These are phyloP conservation scores for Ovis canadensis DNA, from an alignment of 2,113 vertebrate species.

Conservation along the genomic window DNA sequence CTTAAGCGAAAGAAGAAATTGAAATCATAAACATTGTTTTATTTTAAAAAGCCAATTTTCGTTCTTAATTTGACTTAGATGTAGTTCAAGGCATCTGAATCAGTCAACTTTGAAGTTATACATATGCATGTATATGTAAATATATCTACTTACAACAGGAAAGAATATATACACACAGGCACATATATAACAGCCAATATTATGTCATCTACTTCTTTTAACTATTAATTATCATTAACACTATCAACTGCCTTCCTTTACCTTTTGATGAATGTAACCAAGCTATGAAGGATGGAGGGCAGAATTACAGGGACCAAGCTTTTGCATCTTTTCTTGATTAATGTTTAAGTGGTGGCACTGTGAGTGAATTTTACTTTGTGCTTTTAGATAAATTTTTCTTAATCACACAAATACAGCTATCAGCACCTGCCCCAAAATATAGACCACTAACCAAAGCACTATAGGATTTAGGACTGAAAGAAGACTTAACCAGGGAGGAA, in stretches of 20 bases:
- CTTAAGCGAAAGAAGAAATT: background rate
- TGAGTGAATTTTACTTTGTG: background rate
- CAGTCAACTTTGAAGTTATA: background rate
- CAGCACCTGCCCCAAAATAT: background rate
- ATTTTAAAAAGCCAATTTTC: background rate
- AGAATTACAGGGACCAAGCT: background rate
- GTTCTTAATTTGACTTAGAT: background rate
- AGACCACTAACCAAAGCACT: background rate
- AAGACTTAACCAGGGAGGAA: background rate
- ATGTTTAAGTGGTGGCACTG: background rate
- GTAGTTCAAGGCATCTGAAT: background rate
- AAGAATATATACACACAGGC: background rate
- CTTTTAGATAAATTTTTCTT: background rate
- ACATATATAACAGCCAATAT: background rate
- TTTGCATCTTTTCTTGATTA: background rate
- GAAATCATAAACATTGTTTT: background rate
- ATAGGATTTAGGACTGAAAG: background rate
- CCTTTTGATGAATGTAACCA: slow-evolving; percentile 5
- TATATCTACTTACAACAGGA: background rate
- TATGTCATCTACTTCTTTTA: background rate
- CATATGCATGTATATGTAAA: background rate
- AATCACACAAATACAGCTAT: background rate
- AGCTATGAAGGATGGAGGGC: background rate
- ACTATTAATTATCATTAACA: background rate
- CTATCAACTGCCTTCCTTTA: background rate